Evolutionary conservation across 2,797 vertebrate species (phyloP), one percentile per base, ranked within the genome.

Genomic region (Enteromius fasciolatus): DNA sequence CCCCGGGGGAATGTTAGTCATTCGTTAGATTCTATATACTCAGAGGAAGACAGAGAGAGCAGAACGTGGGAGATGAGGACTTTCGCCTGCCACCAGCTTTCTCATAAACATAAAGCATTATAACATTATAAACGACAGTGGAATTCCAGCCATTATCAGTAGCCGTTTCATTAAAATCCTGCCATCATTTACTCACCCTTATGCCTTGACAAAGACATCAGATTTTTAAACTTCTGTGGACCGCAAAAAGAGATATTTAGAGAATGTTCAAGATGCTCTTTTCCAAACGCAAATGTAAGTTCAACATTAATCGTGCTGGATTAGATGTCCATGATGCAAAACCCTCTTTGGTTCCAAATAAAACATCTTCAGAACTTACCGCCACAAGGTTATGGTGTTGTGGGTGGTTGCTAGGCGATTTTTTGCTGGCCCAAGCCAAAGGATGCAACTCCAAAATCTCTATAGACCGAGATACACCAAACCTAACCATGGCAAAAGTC

Each of bases 1-100:
- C 33, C 80, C 84, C 77, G 25, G 64, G 81, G 85, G 76, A 86
- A 85, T 79, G 86, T 76, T 83, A 78, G 85, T 86, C 87, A 84
- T 88, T 88, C 76, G 61, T 67, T 76, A 74, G 59, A 54, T 57
- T 82, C 80, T 75, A 67, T 33, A 67, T 36, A 59, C 78, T 50
- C 23, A 15, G 39, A 79, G 18, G 61, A 31, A 69, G 41, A 75
- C 78, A 1, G 63, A 68, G 41, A 70, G 54, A 75, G 23, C n/a
- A 73, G 33, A 67, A 68, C 8, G 15, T 54, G 61, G 31, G 33
- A 81, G 72, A 82, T 10, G 23, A 67, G 36, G 63, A 52, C 36
- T 44, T 17, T 28, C 76, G 73, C 64, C 31, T 83, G 69, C 36
- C 82, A 75, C 36, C 33, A 11, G 74, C 83, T 52, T 78, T 41